Percentiles rank a stretch among this genome's conserved stretches.
Evolutionary conservation across 2,888 invertebrate genomes (phyloP).

Genomic region (Philhelius pedissequus): DNA sequence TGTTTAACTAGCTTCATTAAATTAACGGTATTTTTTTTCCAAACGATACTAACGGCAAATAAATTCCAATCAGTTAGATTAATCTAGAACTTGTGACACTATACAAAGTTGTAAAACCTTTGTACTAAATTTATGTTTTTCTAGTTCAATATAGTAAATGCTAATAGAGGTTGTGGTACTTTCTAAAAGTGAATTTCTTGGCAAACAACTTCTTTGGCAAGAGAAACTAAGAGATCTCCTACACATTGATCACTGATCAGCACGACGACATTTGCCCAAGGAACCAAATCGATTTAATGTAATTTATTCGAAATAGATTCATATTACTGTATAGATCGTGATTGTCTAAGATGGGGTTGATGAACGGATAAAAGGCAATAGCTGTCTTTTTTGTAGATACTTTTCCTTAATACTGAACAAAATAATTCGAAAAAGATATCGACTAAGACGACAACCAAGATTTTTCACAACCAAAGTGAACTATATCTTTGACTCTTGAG

Average conservation of each 20-base stretch:
- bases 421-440: not conserved
- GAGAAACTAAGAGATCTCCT: not conserved
- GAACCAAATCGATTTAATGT: slow-evolving; percentile 14
- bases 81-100: slow-evolving; percentile 47
- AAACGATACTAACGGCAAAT: not conserved
- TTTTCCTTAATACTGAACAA: not conserved
- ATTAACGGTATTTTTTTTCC: not conserved
- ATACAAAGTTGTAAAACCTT: not conserved
- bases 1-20: not conserved
- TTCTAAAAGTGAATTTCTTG: slow-evolving; percentile 63
- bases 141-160: slow-evolving; percentile 17
- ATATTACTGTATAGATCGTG: not conserved
- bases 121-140: slow-evolving; percentile 15
- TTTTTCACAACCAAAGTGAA: too few relatives aligned
- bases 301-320: not conserved
- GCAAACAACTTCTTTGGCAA: not conserved
- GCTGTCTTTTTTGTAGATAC: not conserved
- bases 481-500: too few relatives aligned
- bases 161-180: too few relatives aligned
- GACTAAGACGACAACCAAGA: too few relatives aligned
- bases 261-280: slow-evolving; percentile 5
- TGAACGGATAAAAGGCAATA: not conserved
- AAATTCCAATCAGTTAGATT: too few relatives aligned
- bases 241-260: not conserved
- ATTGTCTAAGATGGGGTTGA: not conserved